These are phyloP conservation scores for Leucopsar rothschildi DNA, from an alignment of 2,113 vertebrate genomes.

Conservation along the genomic window DNA sequence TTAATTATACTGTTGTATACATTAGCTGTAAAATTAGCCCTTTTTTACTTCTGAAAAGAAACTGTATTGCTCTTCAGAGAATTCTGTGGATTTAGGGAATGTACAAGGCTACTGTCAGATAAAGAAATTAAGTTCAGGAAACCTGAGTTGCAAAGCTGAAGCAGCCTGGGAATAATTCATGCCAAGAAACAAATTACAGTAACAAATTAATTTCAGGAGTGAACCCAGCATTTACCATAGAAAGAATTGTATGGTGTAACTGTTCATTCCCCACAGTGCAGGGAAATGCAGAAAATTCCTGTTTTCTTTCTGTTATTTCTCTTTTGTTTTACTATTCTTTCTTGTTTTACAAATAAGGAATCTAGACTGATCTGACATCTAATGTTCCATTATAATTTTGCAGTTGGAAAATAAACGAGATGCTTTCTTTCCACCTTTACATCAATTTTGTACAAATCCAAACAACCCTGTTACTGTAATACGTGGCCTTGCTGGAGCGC, in stretches of 20 bases:
- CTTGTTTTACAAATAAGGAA: neutral
- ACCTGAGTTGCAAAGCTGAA: neutral
- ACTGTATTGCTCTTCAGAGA: neutral
- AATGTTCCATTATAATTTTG: constrained; percentile 60
- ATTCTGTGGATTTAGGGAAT: neutral
- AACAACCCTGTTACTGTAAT: constrained; percentile 99
- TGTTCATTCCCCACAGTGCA: neutral
- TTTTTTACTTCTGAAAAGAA: neutral
- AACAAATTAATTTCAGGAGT: constrained; percentile 31
- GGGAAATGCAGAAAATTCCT: neutral
- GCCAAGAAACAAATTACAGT: constrained; percentile 37
- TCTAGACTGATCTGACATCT: constrained; percentile 19
- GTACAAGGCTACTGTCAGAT: neutral
- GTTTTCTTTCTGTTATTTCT: neutral
- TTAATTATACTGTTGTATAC: neutral
- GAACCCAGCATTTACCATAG: neutral
- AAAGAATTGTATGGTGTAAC: neutral
- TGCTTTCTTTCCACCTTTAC: constrained; percentile 96
- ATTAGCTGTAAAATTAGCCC: neutral
- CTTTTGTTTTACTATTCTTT: neutral
- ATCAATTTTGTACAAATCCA: constrained; percentile 99
- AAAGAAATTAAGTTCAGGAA: constrained; percentile 26
- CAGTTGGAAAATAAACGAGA: constrained; percentile 99
- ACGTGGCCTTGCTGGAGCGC: constrained; percentile 97
- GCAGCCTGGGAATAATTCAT: constrained; percentile 21